Percentiles rank a stretch among this genome's conserved stretches.
Conservation (phyloP, 2,797 vertebrate species). For the Micromesistius poutassou region DNA sequence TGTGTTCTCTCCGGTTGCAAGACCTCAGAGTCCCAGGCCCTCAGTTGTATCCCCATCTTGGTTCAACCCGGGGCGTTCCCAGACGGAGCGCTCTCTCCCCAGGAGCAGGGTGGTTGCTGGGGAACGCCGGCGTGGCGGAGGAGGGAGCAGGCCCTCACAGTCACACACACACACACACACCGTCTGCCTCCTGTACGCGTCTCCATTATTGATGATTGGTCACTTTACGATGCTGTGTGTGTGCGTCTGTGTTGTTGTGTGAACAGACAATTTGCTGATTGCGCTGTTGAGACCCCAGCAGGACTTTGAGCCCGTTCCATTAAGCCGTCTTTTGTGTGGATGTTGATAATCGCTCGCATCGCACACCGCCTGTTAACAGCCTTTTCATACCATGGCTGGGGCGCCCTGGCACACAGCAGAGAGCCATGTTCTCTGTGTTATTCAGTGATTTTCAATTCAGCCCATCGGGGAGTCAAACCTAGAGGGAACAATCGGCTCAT, state of each 20-base stretch:
- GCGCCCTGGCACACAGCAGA: slow-evolving; percentile 16
- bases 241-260: slow-evolving; percentile 22
- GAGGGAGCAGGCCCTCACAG: slow-evolving; percentile 17
- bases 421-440: slow-evolving; percentile 23
- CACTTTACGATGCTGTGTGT: slow-evolving; percentile 3
- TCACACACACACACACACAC: slow-evolving; percentile 31
- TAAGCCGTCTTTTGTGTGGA: slow-evolving; percentile 23
- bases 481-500: slow-evolving; percentile 62
- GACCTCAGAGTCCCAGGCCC: background rate
- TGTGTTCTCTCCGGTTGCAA: background rate
- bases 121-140: slow-evolving; percentile 6
- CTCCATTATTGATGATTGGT: slow-evolving; percentile 56
- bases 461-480: slow-evolving; percentile 37
- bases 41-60: background rate
- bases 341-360: background rate
- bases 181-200: slow-evolving; percentile 17
- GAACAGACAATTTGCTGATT: slow-evolving; percentile 29
- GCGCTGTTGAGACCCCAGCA: slow-evolving; percentile 45
- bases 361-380: background rate
- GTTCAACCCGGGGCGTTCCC: background rate
- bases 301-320: slow-evolving; percentile 33
- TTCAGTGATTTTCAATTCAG: slow-evolving; percentile 14
- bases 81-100: background rate
- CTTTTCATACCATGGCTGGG: background rate
- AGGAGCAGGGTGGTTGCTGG: background rate